A percentile compares a stretch with the other conserved stretches of the same genome.
Conservation (phyloP, 2,113 vertebrate species). For the Mobula birostris region DNA sequence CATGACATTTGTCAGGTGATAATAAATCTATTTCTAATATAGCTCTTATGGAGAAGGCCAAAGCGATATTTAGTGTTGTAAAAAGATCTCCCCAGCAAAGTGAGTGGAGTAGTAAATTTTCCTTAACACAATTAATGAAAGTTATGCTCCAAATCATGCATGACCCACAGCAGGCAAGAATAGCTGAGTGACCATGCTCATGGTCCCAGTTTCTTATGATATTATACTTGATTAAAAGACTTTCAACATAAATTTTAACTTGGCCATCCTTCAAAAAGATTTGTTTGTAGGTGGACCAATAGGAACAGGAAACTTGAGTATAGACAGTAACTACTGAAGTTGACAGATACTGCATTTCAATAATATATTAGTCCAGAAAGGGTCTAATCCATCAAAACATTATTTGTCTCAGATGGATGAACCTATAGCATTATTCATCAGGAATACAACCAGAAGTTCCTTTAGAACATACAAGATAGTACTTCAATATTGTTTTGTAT, state of each 20-base stretch:
- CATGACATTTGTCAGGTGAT: too few species aligned
- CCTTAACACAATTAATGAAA: too few species aligned
- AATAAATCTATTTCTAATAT: too few species aligned
- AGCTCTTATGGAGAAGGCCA: neutral
- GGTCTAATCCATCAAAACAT: neutral
- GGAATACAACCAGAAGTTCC: neutral
- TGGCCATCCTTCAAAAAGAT: neutral
- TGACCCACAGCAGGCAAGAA: too few species aligned
- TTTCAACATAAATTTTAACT: neutral
- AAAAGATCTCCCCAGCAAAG: neutral
- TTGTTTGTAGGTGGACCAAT: neutral
- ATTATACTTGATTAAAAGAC: neutral
- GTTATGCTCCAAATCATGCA: too few species aligned
- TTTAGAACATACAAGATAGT: neutral
- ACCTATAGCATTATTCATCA: too few species aligned
- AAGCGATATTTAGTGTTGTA: neutral
- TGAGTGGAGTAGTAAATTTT: too few species aligned
- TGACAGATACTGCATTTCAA: neutral
- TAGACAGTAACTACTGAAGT: neutral
- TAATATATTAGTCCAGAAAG: neutral
- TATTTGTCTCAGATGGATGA: neutral
- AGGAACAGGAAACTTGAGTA: neutral
- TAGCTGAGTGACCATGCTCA: too few species aligned
- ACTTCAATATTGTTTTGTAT: neutral
- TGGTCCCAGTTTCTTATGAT: neutral